A percentile compares a stretch with the other conserved stretches of the same genome.
phyloP scores from a whole-genome alignment of 2,113 vertebrate genomes.

The Alligator mississippiensis region DNA sequence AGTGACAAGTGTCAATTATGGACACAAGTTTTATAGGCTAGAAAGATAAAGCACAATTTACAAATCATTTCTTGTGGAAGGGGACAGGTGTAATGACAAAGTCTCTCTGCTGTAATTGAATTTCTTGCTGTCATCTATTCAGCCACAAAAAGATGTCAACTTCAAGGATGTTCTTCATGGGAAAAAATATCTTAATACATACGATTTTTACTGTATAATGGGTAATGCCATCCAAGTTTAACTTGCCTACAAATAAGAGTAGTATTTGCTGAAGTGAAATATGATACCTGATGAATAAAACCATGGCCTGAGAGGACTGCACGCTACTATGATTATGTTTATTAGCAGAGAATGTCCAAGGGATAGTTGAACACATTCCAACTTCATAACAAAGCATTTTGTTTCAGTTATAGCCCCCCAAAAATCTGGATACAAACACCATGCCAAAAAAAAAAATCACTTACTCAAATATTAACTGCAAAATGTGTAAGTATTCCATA shows the following conservation, averaged over 20 bases:
- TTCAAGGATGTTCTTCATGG: conserved; percentile 73
- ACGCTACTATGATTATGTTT: not conserved
- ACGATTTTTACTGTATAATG: conserved; percentile 33
- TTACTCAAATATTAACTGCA: conserved; percentile 54
- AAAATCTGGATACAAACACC: conserved; percentile 25
- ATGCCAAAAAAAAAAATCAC: conserved; percentile 18
- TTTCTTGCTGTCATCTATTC: conserved; percentile 83
- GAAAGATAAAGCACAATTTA: conserved; percentile 84
- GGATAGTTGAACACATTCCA: conserved; percentile 10
- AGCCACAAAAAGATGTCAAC: conserved; percentile 79
- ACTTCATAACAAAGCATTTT: conserved; percentile 20
- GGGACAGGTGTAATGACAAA: conserved; percentile 83
- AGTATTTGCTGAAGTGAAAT: not conserved
- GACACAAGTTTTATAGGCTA: conserved; percentile 75
- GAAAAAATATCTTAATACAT: conserved; percentile 50
- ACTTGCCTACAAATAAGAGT: not conserved
- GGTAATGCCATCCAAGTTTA: conserved; percentile 27
- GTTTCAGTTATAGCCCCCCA: not conserved
- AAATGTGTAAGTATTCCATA: conserved; percentile 56
- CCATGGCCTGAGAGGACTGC: not conserved
- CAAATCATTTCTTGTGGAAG: conserved; percentile 82
- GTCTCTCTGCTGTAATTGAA: conserved; percentile 83
- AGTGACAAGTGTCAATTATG: conserved; percentile 86
- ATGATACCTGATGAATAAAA: not conserved
- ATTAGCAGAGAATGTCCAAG: conserved; percentile 11